Evolutionary conservation across 2,113 vertebrate species (phyloP), one percentile per base, ranked within the genome.

Genomic region (Eulemur rufifrons): DNA sequence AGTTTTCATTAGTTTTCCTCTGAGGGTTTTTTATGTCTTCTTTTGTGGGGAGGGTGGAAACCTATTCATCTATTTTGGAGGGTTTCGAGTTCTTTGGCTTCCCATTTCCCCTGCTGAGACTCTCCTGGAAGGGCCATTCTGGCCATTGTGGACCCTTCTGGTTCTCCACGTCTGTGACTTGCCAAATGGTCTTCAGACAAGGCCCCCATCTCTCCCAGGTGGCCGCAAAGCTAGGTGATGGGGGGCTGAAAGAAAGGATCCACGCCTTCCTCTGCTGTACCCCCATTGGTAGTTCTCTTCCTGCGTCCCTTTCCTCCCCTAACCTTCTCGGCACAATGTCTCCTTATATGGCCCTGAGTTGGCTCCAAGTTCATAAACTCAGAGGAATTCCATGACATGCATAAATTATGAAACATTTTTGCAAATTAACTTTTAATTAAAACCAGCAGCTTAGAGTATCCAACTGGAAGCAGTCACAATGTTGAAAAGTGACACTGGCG

Each of bases 351-450:
- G 95, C 87, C 78, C 47, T 7, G 17, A 86, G 18, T 92, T 97
- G 97, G 96, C 96, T 96, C 81, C 92, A 80, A 76, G 34, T 95
- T 95, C 92, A 91, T 85, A 69, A 93, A 96, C 97, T 98, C 97
- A 80, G 96, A 97, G 94, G 97, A 96, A 88, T 97, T 96, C 66
- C 73, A 91, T 94, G 94, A 97, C 97, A 91, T 96, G 87, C 97
- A 95, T 98, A 98, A 98, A 98, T 98, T 97, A 98, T 98, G 96
- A 97, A 96, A 97, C 95, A 92, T 95, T 97, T 98, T 97, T 94
- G 84, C 94, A 98, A 97, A 98, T 98, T 97, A 98, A 96, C 92
- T 98, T 97, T 98, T 98, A 98, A 98, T 98, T 98, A 97, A 96
- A 98, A 97, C 95, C 98, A 98, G 95, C 94, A 91, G 89, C 34